Conservation (phyloP, 1,140 invertebrate species). For the Telenomus remus region DNA sequence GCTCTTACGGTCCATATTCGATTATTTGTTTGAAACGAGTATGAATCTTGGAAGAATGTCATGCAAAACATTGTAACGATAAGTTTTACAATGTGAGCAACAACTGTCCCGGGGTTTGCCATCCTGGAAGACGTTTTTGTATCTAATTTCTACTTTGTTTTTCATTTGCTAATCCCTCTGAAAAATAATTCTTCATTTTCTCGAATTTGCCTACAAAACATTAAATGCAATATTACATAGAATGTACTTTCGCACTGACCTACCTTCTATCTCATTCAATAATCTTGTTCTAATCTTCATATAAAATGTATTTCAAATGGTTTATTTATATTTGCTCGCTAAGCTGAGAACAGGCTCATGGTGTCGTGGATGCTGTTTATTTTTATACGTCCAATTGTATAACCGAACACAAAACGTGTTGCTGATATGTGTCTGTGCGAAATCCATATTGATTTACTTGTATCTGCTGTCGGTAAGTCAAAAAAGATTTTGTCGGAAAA, state of each 20-base stretch:
- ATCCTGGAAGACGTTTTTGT: slow-evolving; percentile 56
- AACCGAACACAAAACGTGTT: background rate
- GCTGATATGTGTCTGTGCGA: no score
- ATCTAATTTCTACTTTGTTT: background rate
- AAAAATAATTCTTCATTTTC: no score
- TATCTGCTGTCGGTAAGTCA: no score
- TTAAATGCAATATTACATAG: no score
- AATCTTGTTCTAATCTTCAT: background rate
- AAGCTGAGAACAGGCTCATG: background rate
- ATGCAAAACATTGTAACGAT: slow-evolving; percentile 68
- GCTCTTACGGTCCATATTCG: slow-evolving; percentile 66
- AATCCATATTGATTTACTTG: no score
- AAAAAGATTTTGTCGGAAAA: no score
- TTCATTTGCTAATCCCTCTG: background rate
- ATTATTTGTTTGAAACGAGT: slow-evolving; percentile 53
- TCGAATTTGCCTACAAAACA: no score
- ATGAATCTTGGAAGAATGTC: slow-evolving; percentile 62
- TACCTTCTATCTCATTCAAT: background rate
- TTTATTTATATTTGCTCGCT: background rate
- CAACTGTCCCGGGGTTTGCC: slow-evolving; percentile 65
- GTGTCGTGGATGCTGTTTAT: background rate
- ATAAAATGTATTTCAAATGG: background rate
- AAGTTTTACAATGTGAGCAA: slow-evolving; percentile 69
- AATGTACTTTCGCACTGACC: no score
- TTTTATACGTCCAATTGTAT: slow-evolving; percentile 6